A percentile compares a stretch with the other conserved stretches of the same genome.
phyloP scores from a whole-genome alignment of 2,797 vertebrate species.

The Cygnus olor region DNA sequence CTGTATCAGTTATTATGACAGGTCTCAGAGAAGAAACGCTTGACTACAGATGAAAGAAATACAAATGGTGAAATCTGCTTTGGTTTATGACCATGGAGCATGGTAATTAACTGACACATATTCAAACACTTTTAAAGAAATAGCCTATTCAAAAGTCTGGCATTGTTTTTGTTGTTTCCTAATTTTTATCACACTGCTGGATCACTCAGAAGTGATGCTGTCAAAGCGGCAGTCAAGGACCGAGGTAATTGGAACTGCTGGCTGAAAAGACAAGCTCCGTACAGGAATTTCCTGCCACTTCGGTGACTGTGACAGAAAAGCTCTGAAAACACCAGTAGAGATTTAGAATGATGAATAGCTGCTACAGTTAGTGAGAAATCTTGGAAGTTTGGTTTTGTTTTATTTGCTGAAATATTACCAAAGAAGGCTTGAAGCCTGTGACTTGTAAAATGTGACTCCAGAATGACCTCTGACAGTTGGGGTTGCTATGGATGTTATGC shows the following conservation, averaged over 20 bases:
- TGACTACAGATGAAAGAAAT: conserved; percentile 55
- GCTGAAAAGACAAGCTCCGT: conserved; percentile 65
- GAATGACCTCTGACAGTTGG: conserved; percentile 46
- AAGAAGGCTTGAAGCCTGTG: conserved; percentile 37
- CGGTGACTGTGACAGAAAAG: conserved; percentile 57
- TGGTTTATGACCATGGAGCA: conserved; percentile 33
- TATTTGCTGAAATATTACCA: conserved; percentile 59
- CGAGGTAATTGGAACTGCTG: conserved; percentile 73
- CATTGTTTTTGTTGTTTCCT: conserved; percentile 62
- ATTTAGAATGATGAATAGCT: conserved; percentile 73
- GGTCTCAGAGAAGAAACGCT: conserved; percentile 5
- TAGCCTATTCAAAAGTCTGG: background rate
- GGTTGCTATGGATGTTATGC: conserved; percentile 8
- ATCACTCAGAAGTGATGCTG: conserved; percentile 61
- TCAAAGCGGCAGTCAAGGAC: conserved; percentile 66
- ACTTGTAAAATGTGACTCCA: conserved; percentile 46
- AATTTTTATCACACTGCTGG: conserved; percentile 55
- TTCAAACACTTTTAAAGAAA: conserved; percentile 44
- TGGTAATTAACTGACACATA: conserved; percentile 52
- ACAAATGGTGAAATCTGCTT: background rate
- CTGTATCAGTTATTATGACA: conserved; percentile 46
- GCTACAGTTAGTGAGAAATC: conserved; percentile 48
- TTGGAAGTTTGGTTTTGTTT: conserved; percentile 65
- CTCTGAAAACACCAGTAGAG: conserved; percentile 59
- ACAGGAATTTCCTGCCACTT: conserved; percentile 68